These are phyloP conservation scores for Aspiorhynchus laticeps DNA, from an alignment of 2,113 vertebrate species.

Conservation along the genomic window DNA sequence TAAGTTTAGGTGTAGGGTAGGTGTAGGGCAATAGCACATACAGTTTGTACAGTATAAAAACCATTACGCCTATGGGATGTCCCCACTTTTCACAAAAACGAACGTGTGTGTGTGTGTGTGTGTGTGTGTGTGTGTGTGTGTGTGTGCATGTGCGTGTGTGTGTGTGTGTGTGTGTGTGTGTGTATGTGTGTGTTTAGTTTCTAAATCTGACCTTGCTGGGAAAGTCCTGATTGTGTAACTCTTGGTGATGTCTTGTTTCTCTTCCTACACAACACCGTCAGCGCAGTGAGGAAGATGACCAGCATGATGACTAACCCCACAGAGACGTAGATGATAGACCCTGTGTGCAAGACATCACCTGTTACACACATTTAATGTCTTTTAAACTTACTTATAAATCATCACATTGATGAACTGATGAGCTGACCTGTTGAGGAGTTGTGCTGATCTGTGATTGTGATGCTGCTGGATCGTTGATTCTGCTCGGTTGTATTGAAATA, in stretches of 20 bases:
- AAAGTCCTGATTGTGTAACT: not conserved
- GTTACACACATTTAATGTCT: not conserved
- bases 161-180: too few species aligned
- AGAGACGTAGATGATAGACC: not conserved
- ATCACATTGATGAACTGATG: not conserved
- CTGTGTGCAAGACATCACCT: not conserved
- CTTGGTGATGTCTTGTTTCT: not conserved
- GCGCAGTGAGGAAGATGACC: not conserved
- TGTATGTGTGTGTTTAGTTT: conserved; percentile 14
- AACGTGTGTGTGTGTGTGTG: too few species aligned
- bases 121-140: too few species aligned
- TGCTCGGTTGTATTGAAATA: not conserved
- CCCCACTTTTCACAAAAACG: too few species aligned
- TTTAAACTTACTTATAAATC: not conserved
- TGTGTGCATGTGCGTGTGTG: too few species aligned
- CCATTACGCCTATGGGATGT: too few species aligned
- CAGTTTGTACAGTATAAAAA: too few species aligned
- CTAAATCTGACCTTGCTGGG: not conserved
- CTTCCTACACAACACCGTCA: not conserved
- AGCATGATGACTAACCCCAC: not conserved
- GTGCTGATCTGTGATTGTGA: too few species aligned
- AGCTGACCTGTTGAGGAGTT: not conserved
- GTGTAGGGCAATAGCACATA: too few species aligned
- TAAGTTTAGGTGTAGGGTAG: too few species aligned
- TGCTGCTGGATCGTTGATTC: not conserved